These are phyloP conservation scores for Plutomurus gul DNA, from an alignment of 1,140 invertebrate genomes.

Conservation along the genomic window DNA sequence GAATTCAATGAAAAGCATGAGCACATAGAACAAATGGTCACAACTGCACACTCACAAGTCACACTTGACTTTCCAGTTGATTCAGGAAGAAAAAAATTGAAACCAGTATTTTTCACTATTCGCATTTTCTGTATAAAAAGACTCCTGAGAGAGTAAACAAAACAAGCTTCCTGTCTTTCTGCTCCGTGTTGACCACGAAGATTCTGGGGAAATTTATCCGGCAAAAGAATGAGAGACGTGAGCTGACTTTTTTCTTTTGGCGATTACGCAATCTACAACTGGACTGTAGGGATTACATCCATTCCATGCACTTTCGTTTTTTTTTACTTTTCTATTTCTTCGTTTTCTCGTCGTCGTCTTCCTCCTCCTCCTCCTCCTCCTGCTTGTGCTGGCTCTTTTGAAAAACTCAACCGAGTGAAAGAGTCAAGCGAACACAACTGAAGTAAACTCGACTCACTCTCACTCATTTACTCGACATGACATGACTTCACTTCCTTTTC, in stretches of 20 bases:
- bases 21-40: neutral
- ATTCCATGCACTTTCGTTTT: neutral
- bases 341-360: neutral
- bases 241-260: constrained; percentile 18
- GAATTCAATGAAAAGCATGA: neutral
- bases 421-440: neutral
- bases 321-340: constrained; percentile 2
- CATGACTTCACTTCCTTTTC: neutral
- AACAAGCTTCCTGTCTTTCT: neutral
- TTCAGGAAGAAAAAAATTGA: neutral
- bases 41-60: neutral
- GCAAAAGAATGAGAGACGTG: constrained; percentile 9
- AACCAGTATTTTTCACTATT: constrained; percentile 8
- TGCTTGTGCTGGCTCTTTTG: neutral
- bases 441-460: no score
- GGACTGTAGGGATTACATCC: constrained; percentile 31
- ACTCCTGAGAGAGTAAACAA: constrained; percentile 14
- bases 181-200: constrained; percentile 1
- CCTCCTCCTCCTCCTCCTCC: neutral
- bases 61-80: neutral
- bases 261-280: constrained; percentile 19
- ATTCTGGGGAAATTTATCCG: neutral
- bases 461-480: no score
- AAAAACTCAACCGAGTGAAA: neutral
- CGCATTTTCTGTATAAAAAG: neutral